These are phyloP conservation scores for Apoda limacodes DNA, from an alignment of 2,888 invertebrate species.

Conservation along the genomic window DNA sequence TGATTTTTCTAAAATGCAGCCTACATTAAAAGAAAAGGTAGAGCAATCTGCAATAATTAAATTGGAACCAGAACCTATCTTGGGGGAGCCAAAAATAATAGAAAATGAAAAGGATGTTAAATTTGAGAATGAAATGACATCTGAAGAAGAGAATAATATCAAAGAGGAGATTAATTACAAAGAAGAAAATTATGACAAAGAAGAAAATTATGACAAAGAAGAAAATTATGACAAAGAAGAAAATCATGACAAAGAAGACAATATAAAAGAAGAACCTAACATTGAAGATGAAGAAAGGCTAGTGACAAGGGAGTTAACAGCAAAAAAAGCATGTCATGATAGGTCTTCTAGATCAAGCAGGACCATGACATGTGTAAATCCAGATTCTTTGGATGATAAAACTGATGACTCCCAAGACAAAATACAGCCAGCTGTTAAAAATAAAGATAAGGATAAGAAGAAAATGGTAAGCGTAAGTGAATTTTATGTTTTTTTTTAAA, in stretches of 20 bases:
- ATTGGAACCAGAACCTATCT: conserved; percentile 19
- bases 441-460: conserved; percentile 57
- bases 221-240: conserved; percentile 7
- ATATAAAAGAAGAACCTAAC: conserved; percentile 27
- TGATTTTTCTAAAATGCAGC: conserved; percentile 40
- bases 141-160: conserved; percentile 6
- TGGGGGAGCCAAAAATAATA: conserved; percentile 14
- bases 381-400: conserved; percentile 60
- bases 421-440: conserved; percentile 30
- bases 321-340: conserved; percentile 57
- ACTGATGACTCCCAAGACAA: conserved; percentile 64
- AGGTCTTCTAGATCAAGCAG: conserved; percentile 54
- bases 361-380: conserved; percentile 36
- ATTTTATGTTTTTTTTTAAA: background rate
- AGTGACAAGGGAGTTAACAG: conserved; percentile 40
- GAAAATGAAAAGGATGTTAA: conserved; percentile 9
- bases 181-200: conserved; percentile 13
- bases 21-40: conserved; percentile 27
- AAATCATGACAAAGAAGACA: conserved; percentile 10
- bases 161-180: conserved; percentile 9
- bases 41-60: conserved; percentile 22
- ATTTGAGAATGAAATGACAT: conserved; percentile 8
- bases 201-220: conserved; percentile 7
- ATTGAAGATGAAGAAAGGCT: conserved; percentile 46
- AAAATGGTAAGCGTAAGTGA: conserved; percentile 52